These are phyloP conservation scores for Meganola albula DNA, from an alignment of 2,888 invertebrate species.

Conservation along the genomic window DNA sequence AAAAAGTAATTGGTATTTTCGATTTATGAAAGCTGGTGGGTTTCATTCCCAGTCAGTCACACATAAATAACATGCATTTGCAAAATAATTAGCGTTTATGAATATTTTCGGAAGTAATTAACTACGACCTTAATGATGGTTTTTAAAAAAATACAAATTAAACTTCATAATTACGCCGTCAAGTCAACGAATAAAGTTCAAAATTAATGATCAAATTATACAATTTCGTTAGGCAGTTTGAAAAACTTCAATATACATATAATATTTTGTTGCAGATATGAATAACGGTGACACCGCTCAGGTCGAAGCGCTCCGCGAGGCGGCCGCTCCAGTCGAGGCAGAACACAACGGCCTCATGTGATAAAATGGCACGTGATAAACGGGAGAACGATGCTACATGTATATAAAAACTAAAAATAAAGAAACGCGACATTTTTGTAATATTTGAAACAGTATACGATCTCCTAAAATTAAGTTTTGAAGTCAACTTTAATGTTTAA, in stretches of 20 bases:
- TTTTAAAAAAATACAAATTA: too few species aligned
- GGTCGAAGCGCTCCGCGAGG: conserved; percentile 26
- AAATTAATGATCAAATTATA: conserved; percentile 24
- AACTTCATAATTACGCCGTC: conserved; percentile 22
- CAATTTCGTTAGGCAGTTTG: conserved; percentile 19
- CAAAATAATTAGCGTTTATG: too few species aligned
- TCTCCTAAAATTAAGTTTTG: conserved; percentile 77
- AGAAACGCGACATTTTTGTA: conserved; percentile 66
- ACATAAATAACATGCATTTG: too few species aligned
- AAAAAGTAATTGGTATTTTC: too few species aligned
- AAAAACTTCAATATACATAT: conserved; percentile 18
- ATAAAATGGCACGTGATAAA: conserved; percentile 49
- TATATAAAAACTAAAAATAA: conserved; percentile 57
- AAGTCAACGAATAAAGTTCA: conserved; percentile 21
- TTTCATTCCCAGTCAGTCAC: too few species aligned
- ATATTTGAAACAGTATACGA: conserved; percentile 79
- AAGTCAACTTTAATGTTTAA: conserved; percentile 76
- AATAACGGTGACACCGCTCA: conserved; percentile 59
- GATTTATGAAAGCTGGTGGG: too few species aligned
- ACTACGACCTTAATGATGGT: too few species aligned
- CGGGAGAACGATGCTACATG: conserved; percentile 74
- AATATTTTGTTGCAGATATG: conserved; percentile 59
- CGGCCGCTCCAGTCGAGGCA: conserved; percentile 22
- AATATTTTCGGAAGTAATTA: too few species aligned
- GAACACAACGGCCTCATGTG: conserved; percentile 25